phyloP scores from a whole-genome alignment of 2,797 vertebrate genomes.

The Taenioides sp. region DNA sequence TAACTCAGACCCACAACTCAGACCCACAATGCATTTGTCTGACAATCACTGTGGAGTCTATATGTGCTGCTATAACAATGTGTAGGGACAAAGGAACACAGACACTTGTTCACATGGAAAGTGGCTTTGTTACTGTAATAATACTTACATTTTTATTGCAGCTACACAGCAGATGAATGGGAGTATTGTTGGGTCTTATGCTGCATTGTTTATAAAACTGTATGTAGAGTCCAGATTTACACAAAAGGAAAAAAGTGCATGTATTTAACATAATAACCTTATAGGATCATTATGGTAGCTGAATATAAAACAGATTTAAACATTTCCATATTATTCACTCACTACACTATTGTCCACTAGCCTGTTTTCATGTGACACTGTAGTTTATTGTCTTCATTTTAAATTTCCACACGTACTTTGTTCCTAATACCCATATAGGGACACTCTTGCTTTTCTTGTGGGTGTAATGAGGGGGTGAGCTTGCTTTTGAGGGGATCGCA shows the following conservation, averaged over 20 bases:
- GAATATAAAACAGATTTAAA: too few relatives aligned
- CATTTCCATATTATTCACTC: too few relatives aligned
- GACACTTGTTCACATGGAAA: slow-evolving; percentile 42
- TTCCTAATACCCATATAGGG: slow-evolving; percentile 1
- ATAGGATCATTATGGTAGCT: too few relatives aligned
- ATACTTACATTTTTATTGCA: too few relatives aligned
- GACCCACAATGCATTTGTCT: slow-evolving; percentile 48
- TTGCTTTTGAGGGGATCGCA: slow-evolving; percentile 8
- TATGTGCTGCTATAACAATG: slow-evolving; percentile 52
- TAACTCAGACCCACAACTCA: slow-evolving; percentile 39
- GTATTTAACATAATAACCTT: too few relatives aligned
- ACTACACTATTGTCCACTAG: too few relatives aligned
- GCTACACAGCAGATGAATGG: too few relatives aligned
- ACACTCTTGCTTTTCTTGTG: slow-evolving; percentile 7
- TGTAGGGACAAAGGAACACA: slow-evolving; percentile 55
- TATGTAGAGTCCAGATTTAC: too few relatives aligned
- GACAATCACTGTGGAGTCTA: slow-evolving; percentile 60
- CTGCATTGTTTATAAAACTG: too few relatives aligned
- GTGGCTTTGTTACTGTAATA: too few relatives aligned
- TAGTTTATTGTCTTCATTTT: slow-evolving; percentile 7
- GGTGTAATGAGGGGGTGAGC: slow-evolving; percentile 27
- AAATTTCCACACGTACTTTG: not conserved
- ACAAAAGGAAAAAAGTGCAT: too few relatives aligned
- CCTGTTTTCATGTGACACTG: slow-evolving; percentile 48
- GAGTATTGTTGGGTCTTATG: too few relatives aligned